Evolutionary conservation across 1,140 invertebrate species (phyloP).

Genomic region (Copidosoma floridanum): DNA sequence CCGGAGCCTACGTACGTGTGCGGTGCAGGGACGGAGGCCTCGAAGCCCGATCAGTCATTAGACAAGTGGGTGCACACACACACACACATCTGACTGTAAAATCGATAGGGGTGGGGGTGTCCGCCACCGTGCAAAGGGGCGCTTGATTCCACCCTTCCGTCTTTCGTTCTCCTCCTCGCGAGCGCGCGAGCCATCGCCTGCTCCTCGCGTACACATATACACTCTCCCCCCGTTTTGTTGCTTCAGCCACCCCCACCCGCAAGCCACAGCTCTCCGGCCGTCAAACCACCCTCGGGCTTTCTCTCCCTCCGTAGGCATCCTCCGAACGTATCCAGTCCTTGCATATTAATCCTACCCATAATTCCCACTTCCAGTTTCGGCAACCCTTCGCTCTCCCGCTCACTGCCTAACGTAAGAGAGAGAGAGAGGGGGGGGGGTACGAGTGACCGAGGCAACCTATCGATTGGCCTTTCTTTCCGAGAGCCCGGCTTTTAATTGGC

Average conservation of each 20-base stretch:
- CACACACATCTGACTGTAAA: constrained; percentile 59
- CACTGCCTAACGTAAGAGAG: constrained; percentile 33
- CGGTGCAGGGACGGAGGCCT: constrained; percentile 15
- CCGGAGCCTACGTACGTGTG: constrained; percentile 21
- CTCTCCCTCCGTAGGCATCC: constrained; percentile 32
- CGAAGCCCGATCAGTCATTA: constrained; percentile 57
- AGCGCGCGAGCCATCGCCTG: too few species aligned
- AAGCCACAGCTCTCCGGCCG: constrained; percentile 32
- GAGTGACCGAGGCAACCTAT: constrained; percentile 44
- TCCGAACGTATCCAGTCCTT: constrained; percentile 55
- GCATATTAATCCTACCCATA: constrained; percentile 60
- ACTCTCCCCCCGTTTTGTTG: constrained; percentile 50
- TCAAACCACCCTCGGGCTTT: constrained; percentile 38
- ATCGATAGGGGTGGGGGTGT: constrained; percentile 51
- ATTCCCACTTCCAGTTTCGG: constrained; percentile 59
- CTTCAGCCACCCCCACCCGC: constrained; percentile 38
- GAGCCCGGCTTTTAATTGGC: constrained; percentile 54
- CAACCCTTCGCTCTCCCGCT: constrained; percentile 52
- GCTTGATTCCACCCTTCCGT: too few species aligned
- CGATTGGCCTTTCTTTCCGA: constrained; percentile 55
- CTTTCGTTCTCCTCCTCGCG: too few species aligned
- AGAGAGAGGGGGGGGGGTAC: constrained; percentile 37
- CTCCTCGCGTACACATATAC: too few species aligned
- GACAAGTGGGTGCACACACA: constrained; percentile 50
- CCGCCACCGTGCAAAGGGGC: too few species aligned